A percentile compares a stretch with the other conserved stretches of the same genome.
These are phyloP conservation scores for Darevskia mixta DNA, from an alignment of 2,797 vertebrate species.

Conservation along the genomic window DNA sequence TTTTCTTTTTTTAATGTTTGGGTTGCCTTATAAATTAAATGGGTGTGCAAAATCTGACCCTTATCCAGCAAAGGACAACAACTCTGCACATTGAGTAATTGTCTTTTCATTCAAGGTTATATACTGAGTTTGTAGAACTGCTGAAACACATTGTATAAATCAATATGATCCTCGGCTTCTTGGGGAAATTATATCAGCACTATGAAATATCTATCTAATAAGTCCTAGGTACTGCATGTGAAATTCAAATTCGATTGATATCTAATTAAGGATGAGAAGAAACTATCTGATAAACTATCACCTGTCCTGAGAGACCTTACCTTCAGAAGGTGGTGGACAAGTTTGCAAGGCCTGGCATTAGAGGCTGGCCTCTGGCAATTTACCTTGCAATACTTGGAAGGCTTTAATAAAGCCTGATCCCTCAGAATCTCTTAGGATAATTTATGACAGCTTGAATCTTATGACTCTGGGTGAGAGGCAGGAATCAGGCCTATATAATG, in stretches of 20 bases:
- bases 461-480: background rate
- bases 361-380: background rate
- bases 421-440: background rate
- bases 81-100: slow-evolving; percentile 34
- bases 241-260: slow-evolving; percentile 22
- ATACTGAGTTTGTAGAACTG: background rate
- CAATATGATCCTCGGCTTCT: slow-evolving; percentile 2
- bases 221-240: background rate
- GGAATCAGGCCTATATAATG: background rate
- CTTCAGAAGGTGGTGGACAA: background rate
- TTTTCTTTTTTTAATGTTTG: background rate
- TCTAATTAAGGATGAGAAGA: background rate
- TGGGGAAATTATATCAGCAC: background rate
- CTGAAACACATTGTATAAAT: slow-evolving; percentile 13
- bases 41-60: fast-evolving
- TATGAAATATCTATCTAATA: background rate
- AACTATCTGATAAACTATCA: background rate
- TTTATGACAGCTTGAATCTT: background rate
- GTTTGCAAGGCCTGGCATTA: background rate
- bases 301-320: background rate
- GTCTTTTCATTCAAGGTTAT: slow-evolving; percentile 14
- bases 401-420: too few species aligned
- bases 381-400: too few species aligned
- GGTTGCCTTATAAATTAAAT: slow-evolving; percentile 26
- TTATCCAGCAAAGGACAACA: slow-evolving; percentile 18